A percentile compares a stretch with the other conserved stretches of the same genome.
Conservation (phyloP, 2,888 invertebrate genomes). For the Nephrocerus scutellatus region DNA sequence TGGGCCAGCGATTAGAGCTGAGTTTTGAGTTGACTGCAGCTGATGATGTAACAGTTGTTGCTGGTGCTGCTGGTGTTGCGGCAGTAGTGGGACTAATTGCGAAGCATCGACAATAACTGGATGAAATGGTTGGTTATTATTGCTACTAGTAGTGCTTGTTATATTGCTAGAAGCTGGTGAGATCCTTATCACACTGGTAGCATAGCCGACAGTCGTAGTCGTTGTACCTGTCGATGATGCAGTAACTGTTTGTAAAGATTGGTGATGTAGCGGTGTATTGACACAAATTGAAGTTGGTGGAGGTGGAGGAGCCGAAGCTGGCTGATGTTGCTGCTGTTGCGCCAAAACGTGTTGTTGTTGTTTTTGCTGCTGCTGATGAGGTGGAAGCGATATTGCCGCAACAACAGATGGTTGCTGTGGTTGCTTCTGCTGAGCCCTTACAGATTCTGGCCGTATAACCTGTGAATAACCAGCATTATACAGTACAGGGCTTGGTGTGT, state of each 20-base stretch:
- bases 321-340: constrained; percentile 42
- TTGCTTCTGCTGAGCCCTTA: constrained; percentile 32
- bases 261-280: constrained; percentile 5
- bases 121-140: constrained; percentile 48
- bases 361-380: constrained; percentile 26
- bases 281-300: constrained; percentile 18
- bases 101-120: constrained; percentile 78
- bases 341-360: constrained; percentile 39
- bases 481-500: constrained; percentile 43
- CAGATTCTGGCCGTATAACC: constrained; percentile 39
- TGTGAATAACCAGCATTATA: constrained; percentile 41
- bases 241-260: constrained; percentile 6
- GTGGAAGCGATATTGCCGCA: too few species aligned
- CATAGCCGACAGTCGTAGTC: constrained; percentile 50
- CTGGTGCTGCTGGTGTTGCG: constrained; percentile 42
- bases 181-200: constrained; percentile 76
- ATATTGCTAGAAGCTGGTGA: constrained; percentile 59
- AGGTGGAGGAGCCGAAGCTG: constrained; percentile 25
- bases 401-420: constrained; percentile 30
- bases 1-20: constrained; percentile 30
- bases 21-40: constrained; percentile 32
- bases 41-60: constrained; percentile 27
- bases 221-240: constrained; percentile 20
- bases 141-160: constrained; percentile 19
- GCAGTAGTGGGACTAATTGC: constrained; percentile 68